Percentiles rank a stretch among this genome's conserved stretches.
phyloP scores from a whole-genome alignment of 1,140 invertebrate species.

The Cyphomyrmex costatus region DNA sequence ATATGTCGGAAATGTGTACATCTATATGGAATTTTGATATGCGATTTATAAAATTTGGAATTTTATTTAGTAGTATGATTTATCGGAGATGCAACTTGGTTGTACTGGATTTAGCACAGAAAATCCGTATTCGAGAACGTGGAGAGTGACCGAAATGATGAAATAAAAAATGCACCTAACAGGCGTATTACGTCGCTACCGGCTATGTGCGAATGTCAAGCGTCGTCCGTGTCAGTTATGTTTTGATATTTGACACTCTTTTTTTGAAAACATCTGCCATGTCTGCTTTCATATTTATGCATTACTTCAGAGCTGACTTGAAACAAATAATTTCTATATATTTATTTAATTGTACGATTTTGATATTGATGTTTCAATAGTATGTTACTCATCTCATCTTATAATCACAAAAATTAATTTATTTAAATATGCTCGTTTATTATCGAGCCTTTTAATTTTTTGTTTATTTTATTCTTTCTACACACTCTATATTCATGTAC shows the following conservation, averaged over 20 bases:
- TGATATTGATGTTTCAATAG: neutral
- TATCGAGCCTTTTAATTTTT: conserved; percentile 16
- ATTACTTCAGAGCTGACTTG: neutral
- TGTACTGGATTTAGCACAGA: neutral
- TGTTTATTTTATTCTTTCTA: neutral
- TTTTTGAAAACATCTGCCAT: neutral
- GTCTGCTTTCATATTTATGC: neutral
- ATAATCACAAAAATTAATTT: neutral
- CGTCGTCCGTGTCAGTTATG: neutral
- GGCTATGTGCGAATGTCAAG: neutral
- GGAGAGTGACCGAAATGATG: conserved; percentile 52
- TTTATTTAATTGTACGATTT: neutral
- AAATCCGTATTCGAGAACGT: conserved; percentile 44
- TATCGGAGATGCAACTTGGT: conserved; percentile 54
- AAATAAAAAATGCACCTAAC: conserved; percentile 52
- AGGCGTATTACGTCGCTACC: conserved; percentile 45
- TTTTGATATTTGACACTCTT: neutral
- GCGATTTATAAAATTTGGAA: conserved; percentile 64
- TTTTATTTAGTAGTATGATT: conserved; percentile 64
- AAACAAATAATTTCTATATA: neutral
- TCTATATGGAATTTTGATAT: conserved; percentile 61
- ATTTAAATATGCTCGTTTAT: neutral
- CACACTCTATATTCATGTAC: neutral
- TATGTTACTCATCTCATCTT: neutral
- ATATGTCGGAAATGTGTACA: conserved; percentile 17